These are phyloP conservation scores for Brachionus rubens DNA, from an alignment of 1,140 invertebrate species.

Conservation along the genomic window DNA sequence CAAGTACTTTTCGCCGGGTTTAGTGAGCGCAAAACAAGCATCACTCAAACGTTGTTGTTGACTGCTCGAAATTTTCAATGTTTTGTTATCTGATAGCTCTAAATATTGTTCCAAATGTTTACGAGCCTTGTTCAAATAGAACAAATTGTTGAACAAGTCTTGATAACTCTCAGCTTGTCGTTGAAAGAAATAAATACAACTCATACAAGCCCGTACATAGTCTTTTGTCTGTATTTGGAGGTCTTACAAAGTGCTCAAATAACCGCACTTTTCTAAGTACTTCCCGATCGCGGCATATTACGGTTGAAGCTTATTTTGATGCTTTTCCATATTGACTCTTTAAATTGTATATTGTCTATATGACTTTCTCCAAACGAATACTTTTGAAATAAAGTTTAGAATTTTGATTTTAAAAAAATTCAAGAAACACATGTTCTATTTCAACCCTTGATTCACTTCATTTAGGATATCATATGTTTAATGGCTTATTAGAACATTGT, in stretches of 20 bases:
- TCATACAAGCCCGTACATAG: slow-evolving; percentile 58
- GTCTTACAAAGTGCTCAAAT: slow-evolving; percentile 57
- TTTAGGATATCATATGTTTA: too few relatives aligned
- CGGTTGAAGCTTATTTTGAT: slow-evolving; percentile 53
- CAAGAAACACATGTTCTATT: too few relatives aligned
- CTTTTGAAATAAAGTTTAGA: neutral
- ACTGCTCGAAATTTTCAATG: slow-evolving; percentile 52
- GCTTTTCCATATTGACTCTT: slow-evolving; percentile 53
- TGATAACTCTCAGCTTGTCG: slow-evolving; percentile 53
- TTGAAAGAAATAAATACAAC: slow-evolving; percentile 57
- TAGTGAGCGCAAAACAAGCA: too few relatives aligned
- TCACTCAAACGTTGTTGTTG: neutral
- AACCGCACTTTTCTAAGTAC: slow-evolving; percentile 56
- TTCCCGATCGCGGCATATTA: slow-evolving; percentile 58
- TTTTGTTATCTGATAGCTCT: slow-evolving; percentile 50
- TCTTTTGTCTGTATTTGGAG: slow-evolving; percentile 60
- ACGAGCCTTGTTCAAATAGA: slow-evolving; percentile 54
- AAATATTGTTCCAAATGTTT: slow-evolving; percentile 55
- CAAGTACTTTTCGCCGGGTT: too few relatives aligned
- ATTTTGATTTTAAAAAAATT: too few relatives aligned
- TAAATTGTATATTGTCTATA: slow-evolving; percentile 52
- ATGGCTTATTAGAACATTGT: too few relatives aligned
- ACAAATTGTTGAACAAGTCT: slow-evolving; percentile 52
- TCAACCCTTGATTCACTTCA: too few relatives aligned
- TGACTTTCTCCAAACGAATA: slow-evolving; percentile 49